A percentile compares a stretch with the other conserved stretches of the same genome.
These are phyloP conservation scores for Morone saxatilis DNA, from an alignment of 2,113 vertebrate genomes.

Conservation along the genomic window DNA sequence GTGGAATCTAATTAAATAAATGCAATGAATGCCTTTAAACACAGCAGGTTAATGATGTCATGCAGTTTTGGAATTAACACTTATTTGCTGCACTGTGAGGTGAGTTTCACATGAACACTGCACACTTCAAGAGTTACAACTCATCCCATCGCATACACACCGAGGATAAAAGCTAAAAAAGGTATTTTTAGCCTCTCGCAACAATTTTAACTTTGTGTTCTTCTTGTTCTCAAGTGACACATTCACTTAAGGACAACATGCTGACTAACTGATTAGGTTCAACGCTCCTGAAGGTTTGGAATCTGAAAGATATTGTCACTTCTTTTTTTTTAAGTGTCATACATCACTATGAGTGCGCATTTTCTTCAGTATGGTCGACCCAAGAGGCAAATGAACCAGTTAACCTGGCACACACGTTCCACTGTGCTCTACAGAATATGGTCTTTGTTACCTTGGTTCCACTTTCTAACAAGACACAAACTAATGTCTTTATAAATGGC, in stretches of 20 bases:
- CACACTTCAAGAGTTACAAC: slow-evolving; percentile 26
- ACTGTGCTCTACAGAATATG: background rate
- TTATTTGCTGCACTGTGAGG: slow-evolving; percentile 54
- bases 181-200: slow-evolving; percentile 48
- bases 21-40: slow-evolving; percentile 37
- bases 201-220: background rate
- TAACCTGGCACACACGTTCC: background rate
- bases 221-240: background rate
- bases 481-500: background rate
- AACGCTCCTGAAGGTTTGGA: background rate
- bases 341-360: background rate
- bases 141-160: background rate
- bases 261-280: slow-evolving; percentile 11
- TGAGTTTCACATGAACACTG: slow-evolving; percentile 37
- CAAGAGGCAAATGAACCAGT: background rate
- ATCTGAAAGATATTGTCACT: background rate
- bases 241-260: slow-evolving; percentile 16
- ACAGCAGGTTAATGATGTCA: slow-evolving; percentile 50
- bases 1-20: slow-evolving; percentile 63
- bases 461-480: background rate
- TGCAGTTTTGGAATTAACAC: slow-evolving; percentile 68
- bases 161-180: background rate
- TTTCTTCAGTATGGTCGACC: background rate
- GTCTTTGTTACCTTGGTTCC: background rate
- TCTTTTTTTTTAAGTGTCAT: too few relatives aligned